phyloP scores from a whole-genome alignment of 2,113 vertebrate genomes.

The Oreochromis tanganicae region DNA sequence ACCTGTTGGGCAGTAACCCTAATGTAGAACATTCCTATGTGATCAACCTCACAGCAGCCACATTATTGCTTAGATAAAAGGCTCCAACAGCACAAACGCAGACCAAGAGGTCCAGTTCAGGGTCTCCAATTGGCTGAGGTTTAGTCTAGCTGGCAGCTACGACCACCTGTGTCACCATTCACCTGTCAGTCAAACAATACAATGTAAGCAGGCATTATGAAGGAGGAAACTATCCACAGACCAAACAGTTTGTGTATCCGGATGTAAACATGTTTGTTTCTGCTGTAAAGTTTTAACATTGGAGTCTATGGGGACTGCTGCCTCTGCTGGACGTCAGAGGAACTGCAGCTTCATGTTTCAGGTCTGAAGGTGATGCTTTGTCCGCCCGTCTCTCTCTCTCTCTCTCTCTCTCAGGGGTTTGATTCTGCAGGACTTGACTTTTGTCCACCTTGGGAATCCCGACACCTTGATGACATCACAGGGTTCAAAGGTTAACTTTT shows the following conservation, averaged over 20 bases:
- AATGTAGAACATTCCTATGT: not conserved
- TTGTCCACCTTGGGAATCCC: slow-evolving; percentile 94
- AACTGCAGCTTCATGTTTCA: not conserved
- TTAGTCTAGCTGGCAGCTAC: not conserved
- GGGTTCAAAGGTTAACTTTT: slow-evolving; percentile 89
- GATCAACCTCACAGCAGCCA: not conserved
- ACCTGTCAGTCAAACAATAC: not conserved
- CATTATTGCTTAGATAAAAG: not conserved
- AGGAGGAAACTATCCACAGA: not conserved
- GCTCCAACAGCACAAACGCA: not conserved
- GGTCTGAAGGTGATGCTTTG: not conserved
- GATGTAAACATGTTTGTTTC: not conserved
- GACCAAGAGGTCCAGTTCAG: not conserved
- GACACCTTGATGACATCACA: slow-evolving; percentile 72
- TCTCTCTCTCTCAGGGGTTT: slow-evolving; percentile 6
- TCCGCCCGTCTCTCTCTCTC: not conserved
- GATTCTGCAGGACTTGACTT: slow-evolving; percentile 93
- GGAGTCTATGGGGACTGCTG: not conserved
- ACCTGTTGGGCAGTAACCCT: slow-evolving; percentile 76
- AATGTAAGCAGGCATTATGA: not conserved
- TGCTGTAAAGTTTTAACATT: not conserved
- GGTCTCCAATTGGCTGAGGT: not conserved
- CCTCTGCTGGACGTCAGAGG: not conserved
- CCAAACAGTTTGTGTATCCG: not conserved
- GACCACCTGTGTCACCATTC: not conserved